Conservation (phyloP, 1,140 invertebrate species). For the Asobara japonica region DNA sequence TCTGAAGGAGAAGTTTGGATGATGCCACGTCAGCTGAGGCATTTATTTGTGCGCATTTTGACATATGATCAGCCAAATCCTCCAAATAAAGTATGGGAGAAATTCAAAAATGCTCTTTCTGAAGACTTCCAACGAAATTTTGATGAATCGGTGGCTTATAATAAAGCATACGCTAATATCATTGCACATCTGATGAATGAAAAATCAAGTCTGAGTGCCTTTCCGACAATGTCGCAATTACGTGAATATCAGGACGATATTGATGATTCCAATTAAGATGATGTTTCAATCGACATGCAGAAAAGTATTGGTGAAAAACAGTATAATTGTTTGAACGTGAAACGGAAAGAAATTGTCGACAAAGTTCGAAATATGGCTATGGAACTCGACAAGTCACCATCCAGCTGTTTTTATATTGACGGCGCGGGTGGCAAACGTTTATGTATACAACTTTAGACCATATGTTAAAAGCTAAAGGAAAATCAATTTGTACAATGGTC, state of each 20-base stretch:
- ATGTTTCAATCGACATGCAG: no score
- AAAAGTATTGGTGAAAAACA: no score
- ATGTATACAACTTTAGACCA: background rate
- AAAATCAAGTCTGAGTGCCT: background rate
- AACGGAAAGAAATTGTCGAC: no score
- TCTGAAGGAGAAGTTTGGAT: conserved; percentile 17
- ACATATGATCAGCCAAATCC: conserved; percentile 27
- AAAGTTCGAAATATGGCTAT: background rate
- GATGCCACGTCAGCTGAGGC: conserved; percentile 25
- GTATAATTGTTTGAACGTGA: background rate
- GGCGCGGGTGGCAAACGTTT: no score
- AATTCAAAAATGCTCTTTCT: no score
- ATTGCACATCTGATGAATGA: background rate
- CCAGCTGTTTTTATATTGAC: no score
- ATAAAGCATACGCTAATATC: background rate
- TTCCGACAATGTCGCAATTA: no score
- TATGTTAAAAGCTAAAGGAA: background rate
- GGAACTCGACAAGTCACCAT: background rate
- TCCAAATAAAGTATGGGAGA: no score
- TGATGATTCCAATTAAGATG: no score
- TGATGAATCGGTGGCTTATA: no score
- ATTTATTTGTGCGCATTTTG: conserved; percentile 33
- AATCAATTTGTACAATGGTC: conserved; percentile 24
- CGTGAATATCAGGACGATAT: no score
- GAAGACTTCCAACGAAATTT: no score